phyloP scores from a whole-genome alignment of 1,140 invertebrate species.

The Hycleus cichorii region DNA sequence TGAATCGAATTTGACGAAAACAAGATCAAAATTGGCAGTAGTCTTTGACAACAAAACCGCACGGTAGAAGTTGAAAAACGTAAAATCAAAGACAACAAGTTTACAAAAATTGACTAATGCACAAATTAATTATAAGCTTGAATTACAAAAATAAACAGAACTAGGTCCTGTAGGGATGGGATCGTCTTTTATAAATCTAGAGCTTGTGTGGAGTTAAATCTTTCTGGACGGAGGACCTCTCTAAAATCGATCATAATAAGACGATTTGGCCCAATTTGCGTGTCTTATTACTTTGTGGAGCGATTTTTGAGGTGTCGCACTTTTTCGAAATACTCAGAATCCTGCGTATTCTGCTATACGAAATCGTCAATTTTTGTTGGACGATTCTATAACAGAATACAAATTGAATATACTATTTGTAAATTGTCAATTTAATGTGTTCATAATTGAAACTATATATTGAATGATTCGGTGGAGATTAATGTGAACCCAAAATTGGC shows the following conservation, averaged over 20 bases:
- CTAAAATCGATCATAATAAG: slow-evolving; percentile 39
- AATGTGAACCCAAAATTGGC: slow-evolving; percentile 3
- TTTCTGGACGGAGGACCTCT: background rate
- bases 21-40: slow-evolving; percentile 14
- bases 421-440: slow-evolving; percentile 34
- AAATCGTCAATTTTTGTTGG: too few species aligned
- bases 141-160: slow-evolving; percentile 2
- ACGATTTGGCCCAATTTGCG: slow-evolving; percentile 4
- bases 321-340: too few species aligned
- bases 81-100: slow-evolving; percentile 9
- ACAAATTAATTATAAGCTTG: slow-evolving; percentile 35
- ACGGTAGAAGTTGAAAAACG: background rate
- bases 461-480: slow-evolving; percentile 8
- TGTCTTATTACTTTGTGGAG: slow-evolving; percentile 36
- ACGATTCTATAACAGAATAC: too few species aligned
- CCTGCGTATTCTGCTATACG: too few species aligned
- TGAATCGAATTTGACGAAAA: slow-evolving; percentile 27
- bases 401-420: too few species aligned
- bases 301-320: slow-evolving; percentile 29
- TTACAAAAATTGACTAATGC: slow-evolving; percentile 17
- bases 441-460: slow-evolving; percentile 18
- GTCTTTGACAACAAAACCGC: background rate
- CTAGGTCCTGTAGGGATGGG: slow-evolving; percentile 15
- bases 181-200: too few species aligned
- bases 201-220: too few species aligned